Conservation (phyloP, 2,888 invertebrate species). For the Sesia bembeciformis region DNA sequence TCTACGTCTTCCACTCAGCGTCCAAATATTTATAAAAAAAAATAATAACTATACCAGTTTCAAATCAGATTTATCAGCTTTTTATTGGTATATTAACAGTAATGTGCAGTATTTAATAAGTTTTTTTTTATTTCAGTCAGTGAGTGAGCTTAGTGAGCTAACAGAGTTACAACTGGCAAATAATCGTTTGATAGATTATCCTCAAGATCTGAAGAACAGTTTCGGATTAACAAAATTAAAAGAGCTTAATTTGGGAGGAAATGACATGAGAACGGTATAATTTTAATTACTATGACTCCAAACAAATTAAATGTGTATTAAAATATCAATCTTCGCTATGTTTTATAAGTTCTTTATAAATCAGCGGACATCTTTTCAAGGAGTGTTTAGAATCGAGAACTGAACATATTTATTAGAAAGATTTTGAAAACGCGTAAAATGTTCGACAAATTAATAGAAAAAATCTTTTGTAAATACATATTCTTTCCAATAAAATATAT, state of each 20-base stretch:
- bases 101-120: too few relatives aligned
- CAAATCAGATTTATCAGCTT: too few relatives aligned
- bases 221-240: conserved; percentile 46
- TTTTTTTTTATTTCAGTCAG: conserved; percentile 41
- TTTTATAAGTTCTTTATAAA: too few relatives aligned
- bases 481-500: too few relatives aligned
- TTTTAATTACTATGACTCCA: neutral
- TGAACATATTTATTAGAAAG: too few relatives aligned
- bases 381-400: too few relatives aligned
- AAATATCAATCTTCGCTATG: neutral
- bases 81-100: too few relatives aligned
- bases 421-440: too few relatives aligned
- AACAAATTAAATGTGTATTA: neutral
- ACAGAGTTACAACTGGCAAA: conserved; percentile 44
- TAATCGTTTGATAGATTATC: conserved; percentile 55
- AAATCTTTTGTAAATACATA: too few relatives aligned
- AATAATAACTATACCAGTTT: too few relatives aligned
- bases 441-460: too few relatives aligned
- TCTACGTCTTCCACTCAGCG: neutral
- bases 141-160: conserved; percentile 54
- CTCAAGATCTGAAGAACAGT: conserved; percentile 56
- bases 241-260: conserved; percentile 60
- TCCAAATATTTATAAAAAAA: neutral
- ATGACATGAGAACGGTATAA: conserved; percentile 59
- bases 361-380: too few relatives aligned